Evolutionary conservation across 2,888 invertebrate genomes (phyloP), one percentile per base, ranked within the genome.

Genomic region (Mellilla xanthometata): DNA sequence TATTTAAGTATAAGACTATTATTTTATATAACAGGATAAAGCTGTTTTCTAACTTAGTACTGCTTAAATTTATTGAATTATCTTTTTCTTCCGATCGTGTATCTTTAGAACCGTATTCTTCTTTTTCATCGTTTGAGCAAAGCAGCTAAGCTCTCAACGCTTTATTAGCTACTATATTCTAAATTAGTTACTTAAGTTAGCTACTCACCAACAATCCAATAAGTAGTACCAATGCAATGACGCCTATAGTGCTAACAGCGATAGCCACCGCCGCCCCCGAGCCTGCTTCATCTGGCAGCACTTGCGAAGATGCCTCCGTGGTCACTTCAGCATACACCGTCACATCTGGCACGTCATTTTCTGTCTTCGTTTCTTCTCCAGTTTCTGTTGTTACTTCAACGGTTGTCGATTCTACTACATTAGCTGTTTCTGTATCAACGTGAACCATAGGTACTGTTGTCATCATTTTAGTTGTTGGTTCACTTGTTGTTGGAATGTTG

Each of bases 211-310:
- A 73, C 41, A 95, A 91, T 51, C 94, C 94, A 41, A 95, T 94
- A n/a, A 96, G 86, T 7, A 96, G 83, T 28, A 96, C 84, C 39
- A 96, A 82, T 31, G 95, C 95, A 35, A 95, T 91, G 9, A 95
- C 94, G 4, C 95, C 96, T 41, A 96, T 94, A 7, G 94, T 93
- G 56, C 95, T 95, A 47, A 96, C 94, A 4, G 94, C 93, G 48
- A 96, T 94, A 8, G 96, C 96, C 7, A 95, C 94, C 36, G 95
- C 93, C 3, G 95, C 94, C 42, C 94, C 94, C 0, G 92, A 91
- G 29, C 92, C 91, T 2, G 90, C 85, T 24, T 85, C 87, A 4
- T 71, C 80, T 2, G 70, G 65, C 9, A 74, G 34, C 61, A 62
- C 77, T 58, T 64, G 75, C 13, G 66, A 75, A 13, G 74, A 80